A percentile compares a stretch with the other conserved stretches of the same genome.
These are phyloP conservation scores for Drosophila kohkoa DNA, from an alignment of 1,140 invertebrate species.

Conservation along the genomic window DNA sequence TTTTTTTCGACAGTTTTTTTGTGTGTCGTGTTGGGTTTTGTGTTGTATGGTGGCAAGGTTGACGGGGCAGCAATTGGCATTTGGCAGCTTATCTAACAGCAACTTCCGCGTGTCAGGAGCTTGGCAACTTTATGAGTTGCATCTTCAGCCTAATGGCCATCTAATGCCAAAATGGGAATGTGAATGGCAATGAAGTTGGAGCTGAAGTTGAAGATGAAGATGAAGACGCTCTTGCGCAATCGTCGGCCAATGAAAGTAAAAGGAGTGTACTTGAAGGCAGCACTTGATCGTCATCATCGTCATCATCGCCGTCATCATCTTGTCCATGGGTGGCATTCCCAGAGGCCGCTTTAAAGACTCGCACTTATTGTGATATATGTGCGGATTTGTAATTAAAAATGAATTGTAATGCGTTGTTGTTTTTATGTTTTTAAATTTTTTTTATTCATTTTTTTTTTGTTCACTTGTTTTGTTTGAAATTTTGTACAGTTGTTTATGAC, in stretches of 20 bases:
- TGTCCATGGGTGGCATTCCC: constrained; percentile 20
- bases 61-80: no score
- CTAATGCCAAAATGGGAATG: constrained; percentile 28
- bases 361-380: constrained; percentile 8
- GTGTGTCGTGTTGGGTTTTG: constrained; percentile 3
- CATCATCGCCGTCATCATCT: constrained; percentile 3
- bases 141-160: constrained; percentile 56
- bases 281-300: not conserved
- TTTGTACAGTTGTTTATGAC: constrained; percentile 57
- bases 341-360: not conserved
- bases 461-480: constrained; percentile 43
- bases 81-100: constrained; percentile 42
- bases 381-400: constrained; percentile 50
- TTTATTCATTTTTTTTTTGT: constrained; percentile 25
- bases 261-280: constrained; percentile 20
- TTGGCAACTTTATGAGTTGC: constrained; percentile 71
- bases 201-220: constrained; percentile 16
- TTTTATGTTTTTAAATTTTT: constrained; percentile 35
- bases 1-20: constrained; percentile 24
- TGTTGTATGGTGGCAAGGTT: constrained; percentile 5
- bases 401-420: constrained; percentile 13
- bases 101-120: constrained; percentile 67
- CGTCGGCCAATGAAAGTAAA: constrained; percentile 48
- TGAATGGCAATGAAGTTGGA: constrained; percentile 4
- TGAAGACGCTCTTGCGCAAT: constrained; percentile 37